Base-by-base conservation (phyloP, 2,113 vertebrate genomes). In the Chionis minor region DNA sequence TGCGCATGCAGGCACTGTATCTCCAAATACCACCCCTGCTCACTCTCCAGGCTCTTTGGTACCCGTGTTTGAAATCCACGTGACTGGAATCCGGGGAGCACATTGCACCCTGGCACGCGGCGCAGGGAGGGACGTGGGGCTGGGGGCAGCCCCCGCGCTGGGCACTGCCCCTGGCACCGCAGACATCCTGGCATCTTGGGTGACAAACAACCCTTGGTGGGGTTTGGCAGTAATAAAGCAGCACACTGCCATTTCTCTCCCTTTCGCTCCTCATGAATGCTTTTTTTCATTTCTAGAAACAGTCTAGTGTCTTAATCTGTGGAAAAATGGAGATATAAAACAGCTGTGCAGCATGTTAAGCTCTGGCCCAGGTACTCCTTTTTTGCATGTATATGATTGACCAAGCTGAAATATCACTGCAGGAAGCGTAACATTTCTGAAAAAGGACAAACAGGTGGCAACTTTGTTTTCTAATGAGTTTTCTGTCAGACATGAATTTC, bases 161-260 rank as follows among this genome's bases (percentile, higher is more conserved):
- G 5, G n/a, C 14, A 0, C 27, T 10, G 27, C 17, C 32, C 26
- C 40, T 1, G 2, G 55, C 4, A 6, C 5, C 15, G 32, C 20
- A 3, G 51, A 40, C 45, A 33, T 58, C 65, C 65, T 23, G 70
- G 14, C 1, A 1, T 3, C 20, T 14, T 7, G 38, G 35, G 58
- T 40, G 32, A 28, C 27, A 49, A 49, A 45, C 15, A 86, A 35
- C n/a, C 72, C 35, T 33, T 8, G 55, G 77, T 23, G 67, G 19
- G 12, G 56, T 27, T 44, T 40, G 78, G 51, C 73, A 66, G 58
- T 16, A 49, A 44, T 23, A 90, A 56, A 55, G 45, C 56, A 42
- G 33, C 47, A 42, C 45, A 14, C 15, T 35, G 47, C 35, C 30
- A 22, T 63, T n/a, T 14, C 45, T 75, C 69, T n/a, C 27, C 35